Evolutionary conservation across 2,113 vertebrate genomes (phyloP).

Genomic region (Fregata magnificens): DNA sequence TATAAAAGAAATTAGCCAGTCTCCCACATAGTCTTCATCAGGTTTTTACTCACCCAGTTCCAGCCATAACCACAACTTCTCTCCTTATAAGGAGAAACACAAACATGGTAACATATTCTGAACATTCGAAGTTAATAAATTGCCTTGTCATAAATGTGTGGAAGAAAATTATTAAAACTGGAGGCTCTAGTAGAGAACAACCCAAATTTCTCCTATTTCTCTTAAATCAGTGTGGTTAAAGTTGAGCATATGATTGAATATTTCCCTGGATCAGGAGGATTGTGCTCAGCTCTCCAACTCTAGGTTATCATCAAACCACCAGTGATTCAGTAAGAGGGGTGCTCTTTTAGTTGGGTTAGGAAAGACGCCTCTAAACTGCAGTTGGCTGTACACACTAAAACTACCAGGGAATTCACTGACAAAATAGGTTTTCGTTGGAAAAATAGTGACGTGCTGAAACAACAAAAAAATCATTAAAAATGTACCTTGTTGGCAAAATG

Average conservation of each 20-base stretch:
- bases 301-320: background rate
- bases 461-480: background rate
- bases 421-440: background rate
- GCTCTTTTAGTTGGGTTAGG: background rate
- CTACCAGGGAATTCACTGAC: background rate
- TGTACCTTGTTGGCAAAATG: background rate
- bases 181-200: background rate
- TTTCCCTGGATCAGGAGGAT: background rate
- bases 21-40: background rate
- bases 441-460: background rate
- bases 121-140: background rate
- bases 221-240: background rate
- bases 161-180: background rate
- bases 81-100: background rate
- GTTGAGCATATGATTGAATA: background rate
- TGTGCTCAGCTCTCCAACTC: background rate
- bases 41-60: background rate
- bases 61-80: background rate
- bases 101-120: background rate
- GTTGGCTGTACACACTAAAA: background rate
- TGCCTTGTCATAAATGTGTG: background rate
- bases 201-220: background rate
- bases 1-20: background rate
- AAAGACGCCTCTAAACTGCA: background rate
- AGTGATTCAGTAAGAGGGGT: background rate